Conservation (phyloP, 2,797 vertebrate genomes). For the Mastacembelus armatus region DNA sequence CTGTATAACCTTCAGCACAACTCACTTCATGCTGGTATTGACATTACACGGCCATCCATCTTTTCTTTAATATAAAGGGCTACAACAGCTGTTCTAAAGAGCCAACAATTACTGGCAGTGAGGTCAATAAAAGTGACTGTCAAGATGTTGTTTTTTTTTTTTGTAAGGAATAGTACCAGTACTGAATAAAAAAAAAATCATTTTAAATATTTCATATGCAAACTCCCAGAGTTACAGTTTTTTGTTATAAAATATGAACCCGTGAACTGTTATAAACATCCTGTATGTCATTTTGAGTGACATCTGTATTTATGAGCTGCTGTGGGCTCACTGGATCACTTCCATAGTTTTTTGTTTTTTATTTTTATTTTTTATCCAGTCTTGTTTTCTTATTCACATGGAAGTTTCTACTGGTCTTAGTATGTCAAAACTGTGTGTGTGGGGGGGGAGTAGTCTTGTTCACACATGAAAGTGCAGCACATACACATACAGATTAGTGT, state of each 20-base stretch:
- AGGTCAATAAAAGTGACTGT: too few species aligned
- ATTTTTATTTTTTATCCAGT: too few species aligned
- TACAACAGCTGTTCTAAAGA: too few species aligned
- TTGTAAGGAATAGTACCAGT: too few species aligned
- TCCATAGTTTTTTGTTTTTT: neutral
- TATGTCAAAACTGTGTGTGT: neutral
- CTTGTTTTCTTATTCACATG: neutral
- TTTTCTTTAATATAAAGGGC: neutral
- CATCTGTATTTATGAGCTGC: neutral
- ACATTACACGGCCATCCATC: neutral
- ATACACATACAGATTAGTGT: constrained; percentile 16
- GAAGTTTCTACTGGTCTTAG: neutral
- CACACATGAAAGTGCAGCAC: neutral
- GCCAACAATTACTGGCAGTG: too few species aligned
- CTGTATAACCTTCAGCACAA: constrained; percentile 10
- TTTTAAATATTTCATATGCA: neutral
- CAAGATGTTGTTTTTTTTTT: too few species aligned
- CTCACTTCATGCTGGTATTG: neutral
- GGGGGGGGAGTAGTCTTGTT: neutral
- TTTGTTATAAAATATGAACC: neutral
- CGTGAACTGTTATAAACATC: neutral
- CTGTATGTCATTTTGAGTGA: neutral
- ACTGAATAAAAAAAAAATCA: too few species aligned
- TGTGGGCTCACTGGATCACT: neutral
- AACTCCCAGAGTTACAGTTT: neutral